phyloP scores from a whole-genome alignment of 2,797 vertebrate species.

The Eurystomus glaucurus region DNA sequence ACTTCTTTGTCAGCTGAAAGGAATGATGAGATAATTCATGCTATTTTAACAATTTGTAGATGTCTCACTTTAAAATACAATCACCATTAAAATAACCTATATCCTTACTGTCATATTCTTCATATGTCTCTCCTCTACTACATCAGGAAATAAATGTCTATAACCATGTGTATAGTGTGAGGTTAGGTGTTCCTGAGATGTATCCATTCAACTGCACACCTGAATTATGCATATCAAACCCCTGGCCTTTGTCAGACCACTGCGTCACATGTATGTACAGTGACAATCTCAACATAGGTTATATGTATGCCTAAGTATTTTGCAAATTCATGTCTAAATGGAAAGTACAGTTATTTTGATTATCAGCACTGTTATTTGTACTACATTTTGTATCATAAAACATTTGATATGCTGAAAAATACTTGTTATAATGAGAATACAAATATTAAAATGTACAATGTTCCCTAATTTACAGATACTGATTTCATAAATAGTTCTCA shows the following conservation, averaged over 20 bases:
- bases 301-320: neutral
- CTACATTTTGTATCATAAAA: neutral
- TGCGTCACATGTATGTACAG: neutral
- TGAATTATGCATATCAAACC: neutral
- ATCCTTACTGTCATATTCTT: neutral
- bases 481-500: neutral
- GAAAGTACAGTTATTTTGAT: neutral
- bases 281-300: neutral
- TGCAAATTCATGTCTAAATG: neutral
- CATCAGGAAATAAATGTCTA: neutral
- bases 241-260: neutral
- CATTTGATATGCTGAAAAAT: neutral
- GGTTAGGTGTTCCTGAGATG: neutral
- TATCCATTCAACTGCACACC: neutral
- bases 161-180: neutral
- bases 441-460: neutral
- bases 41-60: neutral
- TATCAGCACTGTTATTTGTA: neutral
- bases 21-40: neutral
- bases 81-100: neutral
- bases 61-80: neutral
- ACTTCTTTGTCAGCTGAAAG: neutral
- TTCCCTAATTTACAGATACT: neutral
- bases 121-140: neutral
- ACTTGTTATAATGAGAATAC: neutral